Conservation (phyloP, 2,797 vertebrate genomes). For the Chelon labrosus region DNA sequence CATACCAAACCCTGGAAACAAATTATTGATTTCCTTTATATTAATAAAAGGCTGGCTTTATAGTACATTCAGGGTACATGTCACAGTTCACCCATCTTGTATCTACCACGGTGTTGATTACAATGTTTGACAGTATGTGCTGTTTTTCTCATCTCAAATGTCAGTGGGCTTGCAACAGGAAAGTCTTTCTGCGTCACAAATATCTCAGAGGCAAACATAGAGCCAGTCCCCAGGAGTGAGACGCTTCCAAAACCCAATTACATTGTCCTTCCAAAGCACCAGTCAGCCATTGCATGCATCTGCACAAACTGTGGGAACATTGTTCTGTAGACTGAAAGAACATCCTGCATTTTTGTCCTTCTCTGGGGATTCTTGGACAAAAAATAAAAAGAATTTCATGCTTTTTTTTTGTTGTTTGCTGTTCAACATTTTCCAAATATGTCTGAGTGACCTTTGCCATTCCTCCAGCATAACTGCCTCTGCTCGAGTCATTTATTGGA, state of each 20-base stretch:
- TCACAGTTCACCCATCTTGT: constrained; percentile 11
- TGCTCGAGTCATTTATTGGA: constrained; percentile 28
- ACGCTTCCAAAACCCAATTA: constrained; percentile 72
- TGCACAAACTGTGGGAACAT: constrained; percentile 57
- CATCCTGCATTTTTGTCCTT: constrained; percentile 21
- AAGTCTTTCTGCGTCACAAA: constrained; percentile 65
- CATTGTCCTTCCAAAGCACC: constrained; percentile 73
- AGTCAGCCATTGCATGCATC: constrained; percentile 67
- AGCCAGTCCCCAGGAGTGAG: constrained; percentile 56
- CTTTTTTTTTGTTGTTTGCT: constrained; percentile 48
- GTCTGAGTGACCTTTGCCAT: constrained; percentile 55
- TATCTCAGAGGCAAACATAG: constrained; percentile 62
- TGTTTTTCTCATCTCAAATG: constrained; percentile 62
- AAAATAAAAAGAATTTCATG: constrained; percentile 30
- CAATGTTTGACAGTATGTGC: constrained; percentile 18
- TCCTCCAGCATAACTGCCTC: constrained; percentile 32
- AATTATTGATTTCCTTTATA: constrained; percentile 31
- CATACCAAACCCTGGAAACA: constrained; percentile 13
- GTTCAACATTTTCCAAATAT: constrained; percentile 53
- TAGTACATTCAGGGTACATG: constrained; percentile 3
- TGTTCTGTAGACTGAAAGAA: constrained; percentile 65
- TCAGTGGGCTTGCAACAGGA: constrained; percentile 62
- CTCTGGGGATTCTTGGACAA: constrained; percentile 41
- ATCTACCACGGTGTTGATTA: constrained; percentile 31
- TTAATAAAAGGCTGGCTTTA: not conserved